Percentiles rank a stretch among this genome's conserved stretches.
Evolutionary conservation across 2,113 vertebrate species (phyloP).

Genomic region (Lutjanus erythropterus): DNA sequence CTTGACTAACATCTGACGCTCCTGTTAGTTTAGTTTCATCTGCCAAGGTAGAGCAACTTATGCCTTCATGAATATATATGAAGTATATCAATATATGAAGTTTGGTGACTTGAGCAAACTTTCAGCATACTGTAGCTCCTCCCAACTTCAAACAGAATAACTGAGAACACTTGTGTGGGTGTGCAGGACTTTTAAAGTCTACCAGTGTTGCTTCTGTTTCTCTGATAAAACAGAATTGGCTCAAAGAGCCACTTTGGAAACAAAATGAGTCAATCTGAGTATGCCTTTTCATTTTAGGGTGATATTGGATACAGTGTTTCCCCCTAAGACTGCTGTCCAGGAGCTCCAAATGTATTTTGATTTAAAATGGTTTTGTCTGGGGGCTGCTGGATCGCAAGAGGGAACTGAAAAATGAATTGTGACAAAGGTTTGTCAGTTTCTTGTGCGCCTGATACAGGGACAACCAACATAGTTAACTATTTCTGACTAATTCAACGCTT

Average conservation of each 20-base stretch:
- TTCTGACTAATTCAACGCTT: constrained; percentile 6
- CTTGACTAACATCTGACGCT: constrained; percentile 23
- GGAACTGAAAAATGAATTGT: background rate
- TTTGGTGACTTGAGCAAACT: constrained; percentile 38
- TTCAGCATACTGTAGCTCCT: background rate
- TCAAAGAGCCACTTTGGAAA: constrained; percentile 13
- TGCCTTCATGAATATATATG: background rate
- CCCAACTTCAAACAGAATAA: constrained; percentile 29
- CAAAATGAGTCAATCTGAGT: constrained; percentile 31
- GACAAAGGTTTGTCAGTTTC: background rate
- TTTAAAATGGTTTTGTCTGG: background rate
- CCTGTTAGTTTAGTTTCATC: background rate
- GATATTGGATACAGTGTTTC: constrained; percentile 12
- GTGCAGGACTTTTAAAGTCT: constrained; percentile 14
- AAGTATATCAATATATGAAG: background rate
- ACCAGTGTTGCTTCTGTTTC: constrained; percentile 10
- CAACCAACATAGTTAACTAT: background rate
- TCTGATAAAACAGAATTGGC: constrained; percentile 9
- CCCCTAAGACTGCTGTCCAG: background rate
- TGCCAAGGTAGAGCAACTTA: background rate
- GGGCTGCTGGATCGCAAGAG: background rate
- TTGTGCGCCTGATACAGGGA: background rate
- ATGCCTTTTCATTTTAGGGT: constrained; percentile 9
- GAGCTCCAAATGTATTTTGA: background rate
- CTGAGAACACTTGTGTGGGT: constrained; percentile 10